Evolutionary conservation across 2,797 vertebrate genomes (phyloP), one percentile per base, ranked within the genome.

Genomic region (Helostoma temminkii): DNA sequence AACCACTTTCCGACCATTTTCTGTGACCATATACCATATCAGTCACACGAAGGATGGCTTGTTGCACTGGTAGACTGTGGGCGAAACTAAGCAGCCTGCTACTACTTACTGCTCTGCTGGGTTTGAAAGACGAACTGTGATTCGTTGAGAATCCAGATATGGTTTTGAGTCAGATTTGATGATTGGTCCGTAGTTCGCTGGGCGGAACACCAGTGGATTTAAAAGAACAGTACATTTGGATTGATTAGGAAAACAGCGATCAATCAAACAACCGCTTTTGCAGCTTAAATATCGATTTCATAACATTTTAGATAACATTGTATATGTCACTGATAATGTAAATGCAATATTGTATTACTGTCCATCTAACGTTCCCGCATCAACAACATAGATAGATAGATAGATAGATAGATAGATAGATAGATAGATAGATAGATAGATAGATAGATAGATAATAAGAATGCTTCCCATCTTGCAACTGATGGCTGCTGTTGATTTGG

Each of bases 111-210:
- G 66, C 56, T 53, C 47, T 5, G 18, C 68, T 68, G 26, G 3
- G 9, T 25, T 0, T 82, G 81, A 84, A 71, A 90, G 19, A 9
- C 36, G 5, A 26, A 0, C 24, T 68, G 5, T 72, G 83, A 93
- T 93, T 93, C 49, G 93, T 48, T 34, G 2, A 19, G 1, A 25
- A 15, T 32, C 49, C 69, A 39, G 52, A 57, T 42, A 55, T 45
- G 49, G 4, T 2, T 32, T 25, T 78, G 67, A 87, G 57, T 88
- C 67, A 19, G 34, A 50, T 67, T 49, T 16, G 4, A 10, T 66
- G 87, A 94, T 94, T 93, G 90, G 92, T 26, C 53, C 1, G 7
- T 0, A 15, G 1, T 3, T 15, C 3, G n/a, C 0, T 45, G 76
- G 88, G 85, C 78, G 82, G 81, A 14, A 32, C 71, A 45, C 55